phyloP scores from a whole-genome alignment of 2,888 invertebrate species.

The Cephalotes varians region DNA sequence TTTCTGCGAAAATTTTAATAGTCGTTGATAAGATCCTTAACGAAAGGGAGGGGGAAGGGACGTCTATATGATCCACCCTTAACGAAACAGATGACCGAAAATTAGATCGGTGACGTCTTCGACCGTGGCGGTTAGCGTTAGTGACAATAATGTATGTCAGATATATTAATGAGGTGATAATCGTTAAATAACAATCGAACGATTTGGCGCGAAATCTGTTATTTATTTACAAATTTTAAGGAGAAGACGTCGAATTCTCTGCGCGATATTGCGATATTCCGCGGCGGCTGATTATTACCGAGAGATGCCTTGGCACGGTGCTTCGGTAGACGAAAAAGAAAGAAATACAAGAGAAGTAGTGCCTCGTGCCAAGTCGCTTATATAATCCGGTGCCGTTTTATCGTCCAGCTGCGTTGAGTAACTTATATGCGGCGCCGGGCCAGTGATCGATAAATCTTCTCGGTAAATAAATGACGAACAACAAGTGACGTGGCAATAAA shows the following conservation, averaged over 20 bases:
- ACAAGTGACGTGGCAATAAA: slow-evolving; percentile 1
- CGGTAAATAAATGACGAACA: background rate
- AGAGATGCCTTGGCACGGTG: slow-evolving; percentile 20
- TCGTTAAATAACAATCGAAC: background rate
- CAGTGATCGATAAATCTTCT: slow-evolving; percentile 16
- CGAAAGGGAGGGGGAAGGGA: slow-evolving; percentile 83
- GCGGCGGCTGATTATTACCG: slow-evolving; percentile 29
- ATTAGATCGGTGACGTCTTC: slow-evolving; percentile 45
- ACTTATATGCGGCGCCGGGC: background rate
- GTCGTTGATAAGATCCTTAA: slow-evolving; percentile 83
- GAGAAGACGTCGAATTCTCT: background rate
- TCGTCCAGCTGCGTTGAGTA: slow-evolving; percentile 23
- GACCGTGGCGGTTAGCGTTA: background rate
- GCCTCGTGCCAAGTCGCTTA: slow-evolving; percentile 43
- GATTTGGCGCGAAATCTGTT: background rate
- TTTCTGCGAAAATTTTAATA: slow-evolving; percentile 79
- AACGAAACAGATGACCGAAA: slow-evolving; percentile 77
- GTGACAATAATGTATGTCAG: background rate
- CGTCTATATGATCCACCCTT: slow-evolving; percentile 83
- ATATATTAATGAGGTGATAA: background rate
- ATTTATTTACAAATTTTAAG: no score
- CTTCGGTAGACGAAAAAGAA: slow-evolving; percentile 43
- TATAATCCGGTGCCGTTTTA: slow-evolving; percentile 38
- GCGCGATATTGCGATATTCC: background rate
- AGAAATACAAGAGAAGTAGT: slow-evolving; percentile 32